A percentile compares a stretch with the other conserved stretches of the same genome.
Conservation (phyloP, 2,888 invertebrate species). For the Epinotia ramella region DNA sequence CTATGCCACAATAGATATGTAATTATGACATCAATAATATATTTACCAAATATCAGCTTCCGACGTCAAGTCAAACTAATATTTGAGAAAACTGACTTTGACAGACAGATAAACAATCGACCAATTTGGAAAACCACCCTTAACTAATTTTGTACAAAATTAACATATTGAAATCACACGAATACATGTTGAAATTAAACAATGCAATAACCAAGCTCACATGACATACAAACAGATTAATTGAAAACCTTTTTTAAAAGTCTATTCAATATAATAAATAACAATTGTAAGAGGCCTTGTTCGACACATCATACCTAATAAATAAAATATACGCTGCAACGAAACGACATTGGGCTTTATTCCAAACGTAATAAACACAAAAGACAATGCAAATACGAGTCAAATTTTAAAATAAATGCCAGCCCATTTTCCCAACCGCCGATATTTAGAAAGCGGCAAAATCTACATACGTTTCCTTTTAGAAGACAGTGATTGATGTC, state of each 20-base stretch:
- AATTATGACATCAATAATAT: too few species aligned
- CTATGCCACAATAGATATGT: too few species aligned
- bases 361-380: neutral
- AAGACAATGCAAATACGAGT: slow-evolving; percentile 6
- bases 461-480: slow-evolving; percentile 46
- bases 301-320: neutral
- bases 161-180: neutral
- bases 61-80: neutral
- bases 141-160: neutral
- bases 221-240: neutral
- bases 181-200: neutral
- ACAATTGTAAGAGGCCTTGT: too few species aligned
- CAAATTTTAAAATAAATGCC: slow-evolving; percentile 33
- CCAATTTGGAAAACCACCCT: too few species aligned
- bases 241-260: neutral
- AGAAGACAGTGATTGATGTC: slow-evolving; percentile 66
- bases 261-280: too few species aligned
- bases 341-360: neutral
- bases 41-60: neutral
- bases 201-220: neutral
- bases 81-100: neutral
- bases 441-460: slow-evolving; percentile 41
- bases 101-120: too few species aligned
- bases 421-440: slow-evolving; percentile 25
- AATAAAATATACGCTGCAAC: neutral